Evolutionary conservation across 2,797 vertebrate genomes (phyloP), one percentile per base, ranked within the genome.

Genomic region (Acomys russatus): DNA sequence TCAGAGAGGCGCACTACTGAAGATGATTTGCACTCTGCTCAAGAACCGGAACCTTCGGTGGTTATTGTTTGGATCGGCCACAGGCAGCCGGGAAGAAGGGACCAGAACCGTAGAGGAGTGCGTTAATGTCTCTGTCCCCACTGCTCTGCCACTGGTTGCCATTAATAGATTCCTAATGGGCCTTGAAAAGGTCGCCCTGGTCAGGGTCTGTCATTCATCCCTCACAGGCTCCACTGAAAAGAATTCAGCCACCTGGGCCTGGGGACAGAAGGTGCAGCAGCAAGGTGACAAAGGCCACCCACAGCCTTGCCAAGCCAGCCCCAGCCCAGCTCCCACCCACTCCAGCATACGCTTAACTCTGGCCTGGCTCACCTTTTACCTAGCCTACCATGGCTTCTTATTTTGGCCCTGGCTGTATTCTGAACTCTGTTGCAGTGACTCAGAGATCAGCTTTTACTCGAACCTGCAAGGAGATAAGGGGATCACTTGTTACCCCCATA

Each of bases 161-260:
- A 84, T 94, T 80, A 63, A 74, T 49, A 90, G 89, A 92, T 89
- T 70, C 71, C 68, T 77, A 94, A 84, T 92, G 90, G 56, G 78
- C 51, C 78, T 84, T 59, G 73, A 68, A 76, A 66, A 96, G 90
- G 88, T 93, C 93, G 10, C 84, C 82, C 64, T 35, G 76, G 22
- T 64, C 76, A 78, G 73, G 76, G 76, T 56, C 92, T 83, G 7
- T 61, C n/a, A 33, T 6, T n/a, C 68, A 74, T 94, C 87, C 85
- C 88, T 51, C 56, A 14, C 54, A 25, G n/a, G 79, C 84, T 93
- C 84, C 5, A 0, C 23, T 61, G 86, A 59, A 61, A 79, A 95
- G n/a, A 89, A 86, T 54, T 76, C 64, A 93, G 59, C 33, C 87
- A 74, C 90, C 85, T 59, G 88, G 54, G 73, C 63, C 78, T 35